phyloP scores from a whole-genome alignment of 2,888 invertebrate species.

The Watsonalla cultraria region DNA sequence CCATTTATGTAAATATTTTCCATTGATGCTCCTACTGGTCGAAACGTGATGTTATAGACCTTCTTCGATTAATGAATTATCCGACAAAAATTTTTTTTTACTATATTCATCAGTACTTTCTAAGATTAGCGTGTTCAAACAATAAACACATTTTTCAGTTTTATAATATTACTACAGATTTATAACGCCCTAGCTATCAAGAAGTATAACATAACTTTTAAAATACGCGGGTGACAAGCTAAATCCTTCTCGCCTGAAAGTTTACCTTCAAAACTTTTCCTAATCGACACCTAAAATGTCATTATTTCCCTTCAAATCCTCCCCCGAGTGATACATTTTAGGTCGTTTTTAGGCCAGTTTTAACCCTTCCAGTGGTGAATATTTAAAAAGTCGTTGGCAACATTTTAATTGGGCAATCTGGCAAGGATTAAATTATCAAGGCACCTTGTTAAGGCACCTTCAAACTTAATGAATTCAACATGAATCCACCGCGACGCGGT shows the following conservation, averaged over 20 bases:
- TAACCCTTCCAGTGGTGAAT: slow-evolving; percentile 67
- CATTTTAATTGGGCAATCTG: slow-evolving; percentile 75
- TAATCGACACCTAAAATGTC: slow-evolving; percentile 76
- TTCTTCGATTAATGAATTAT: no score
- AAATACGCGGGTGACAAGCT: slow-evolving; percentile 26
- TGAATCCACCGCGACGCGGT: slow-evolving; percentile 53
- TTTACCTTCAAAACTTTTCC: slow-evolving; percentile 54
- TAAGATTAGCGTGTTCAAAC: no score
- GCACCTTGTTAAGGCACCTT: slow-evolving; percentile 73
- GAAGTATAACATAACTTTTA: not conserved
- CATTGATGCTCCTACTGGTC: no score
- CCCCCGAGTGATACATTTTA: slow-evolving; percentile 67
- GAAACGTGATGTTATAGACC: no score
- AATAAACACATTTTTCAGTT: no score
- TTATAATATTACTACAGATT: no score
- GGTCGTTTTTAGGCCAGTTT: slow-evolving; percentile 64
- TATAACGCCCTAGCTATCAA: not conserved
- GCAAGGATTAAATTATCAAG: slow-evolving; percentile 78
- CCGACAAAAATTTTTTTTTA: no score
- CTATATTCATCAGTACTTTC: no score
- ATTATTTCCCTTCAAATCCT: slow-evolving; percentile 68
- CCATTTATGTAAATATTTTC: no score
- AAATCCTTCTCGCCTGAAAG: slow-evolving; percentile 43
- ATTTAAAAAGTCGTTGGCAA: slow-evolving; percentile 78
- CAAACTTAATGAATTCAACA: slow-evolving; percentile 74